These are phyloP conservation scores for Noctua pronuba DNA, from an alignment of 2,888 invertebrate genomes.

Conservation along the genomic window DNA sequence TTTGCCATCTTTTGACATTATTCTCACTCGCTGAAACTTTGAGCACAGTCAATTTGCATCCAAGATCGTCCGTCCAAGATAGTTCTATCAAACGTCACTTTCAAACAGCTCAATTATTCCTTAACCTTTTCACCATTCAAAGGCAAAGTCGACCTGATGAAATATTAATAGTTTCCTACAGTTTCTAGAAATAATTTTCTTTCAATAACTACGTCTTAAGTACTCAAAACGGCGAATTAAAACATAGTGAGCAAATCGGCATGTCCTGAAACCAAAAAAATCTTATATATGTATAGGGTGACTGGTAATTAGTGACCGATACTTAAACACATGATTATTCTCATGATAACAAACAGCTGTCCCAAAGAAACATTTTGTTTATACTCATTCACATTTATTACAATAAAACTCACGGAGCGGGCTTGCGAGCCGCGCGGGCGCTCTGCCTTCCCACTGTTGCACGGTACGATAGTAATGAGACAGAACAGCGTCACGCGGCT, in stretches of 20 bases:
- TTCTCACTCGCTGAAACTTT: neutral
- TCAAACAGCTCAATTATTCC: slow-evolving; percentile 10
- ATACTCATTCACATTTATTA: no score
- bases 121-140: neutral
- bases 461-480: no score
- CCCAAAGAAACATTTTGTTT: no score
- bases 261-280: neutral
- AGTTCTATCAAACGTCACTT: slow-evolving; percentile 16
- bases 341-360: no score
- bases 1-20: neutral
- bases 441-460: no score
- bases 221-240: neutral
- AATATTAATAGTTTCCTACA: slow-evolving; percentile 7
- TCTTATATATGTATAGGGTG: neutral
- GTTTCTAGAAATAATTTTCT: neutral
- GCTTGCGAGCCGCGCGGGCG: no score
- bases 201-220: neutral
- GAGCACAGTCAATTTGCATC: neutral
- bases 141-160: neutral
- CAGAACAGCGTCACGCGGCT: no score
- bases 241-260: neutral
- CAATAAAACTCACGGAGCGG: no score
- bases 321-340: no score
- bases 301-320: no score
- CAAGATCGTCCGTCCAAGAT: neutral